Percentiles rank a stretch among this genome's conserved stretches.
These are phyloP conservation scores for Timandra comae DNA, from an alignment of 2,888 invertebrate species.

Conservation along the genomic window DNA sequence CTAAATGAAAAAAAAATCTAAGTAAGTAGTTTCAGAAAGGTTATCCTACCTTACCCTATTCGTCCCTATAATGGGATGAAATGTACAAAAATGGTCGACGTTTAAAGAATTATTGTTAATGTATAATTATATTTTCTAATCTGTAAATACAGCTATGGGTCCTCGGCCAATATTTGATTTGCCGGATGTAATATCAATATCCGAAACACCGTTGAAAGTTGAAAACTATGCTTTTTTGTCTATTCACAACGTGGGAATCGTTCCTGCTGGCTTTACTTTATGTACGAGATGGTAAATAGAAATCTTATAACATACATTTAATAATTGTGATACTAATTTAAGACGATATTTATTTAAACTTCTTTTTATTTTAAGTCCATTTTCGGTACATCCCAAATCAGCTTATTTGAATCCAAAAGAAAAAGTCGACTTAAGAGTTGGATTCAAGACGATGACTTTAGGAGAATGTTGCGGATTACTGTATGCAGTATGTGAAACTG, in stretches of 20 bases:
- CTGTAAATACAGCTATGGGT: constrained; percentile 49
- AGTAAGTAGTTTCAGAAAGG: too few species aligned
- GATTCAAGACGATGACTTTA: constrained; percentile 64
- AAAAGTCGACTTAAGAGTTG: constrained; percentile 64
- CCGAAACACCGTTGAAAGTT: constrained; percentile 53
- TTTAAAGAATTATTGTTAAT: not conserved
- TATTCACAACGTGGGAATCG: constrained; percentile 46
- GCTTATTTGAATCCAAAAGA: constrained; percentile 66
- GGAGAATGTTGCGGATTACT: constrained; percentile 54
- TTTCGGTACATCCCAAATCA: constrained; percentile 70
- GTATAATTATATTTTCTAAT: not conserved
- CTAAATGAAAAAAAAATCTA: too few species aligned
- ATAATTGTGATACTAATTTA: not conserved
- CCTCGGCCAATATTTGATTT: constrained; percentile 60
- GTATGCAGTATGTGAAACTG: constrained; percentile 53
- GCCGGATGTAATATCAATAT: constrained; percentile 48
- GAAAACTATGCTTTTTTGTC: constrained; percentile 36
- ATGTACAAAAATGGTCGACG: too few species aligned
- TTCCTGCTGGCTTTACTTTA: constrained; percentile 52
- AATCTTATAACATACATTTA: not conserved
- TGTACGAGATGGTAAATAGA: constrained; percentile 44
- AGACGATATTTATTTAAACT: not conserved
- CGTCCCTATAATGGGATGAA: too few species aligned
- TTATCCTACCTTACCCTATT: too few species aligned
- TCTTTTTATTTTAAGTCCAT: constrained; percentile 53